A percentile compares a stretch with the other conserved stretches of the same genome.
Evolutionary conservation across 2,113 vertebrate genomes (phyloP).

Genomic region (Larimichthys polyactis): DNA sequence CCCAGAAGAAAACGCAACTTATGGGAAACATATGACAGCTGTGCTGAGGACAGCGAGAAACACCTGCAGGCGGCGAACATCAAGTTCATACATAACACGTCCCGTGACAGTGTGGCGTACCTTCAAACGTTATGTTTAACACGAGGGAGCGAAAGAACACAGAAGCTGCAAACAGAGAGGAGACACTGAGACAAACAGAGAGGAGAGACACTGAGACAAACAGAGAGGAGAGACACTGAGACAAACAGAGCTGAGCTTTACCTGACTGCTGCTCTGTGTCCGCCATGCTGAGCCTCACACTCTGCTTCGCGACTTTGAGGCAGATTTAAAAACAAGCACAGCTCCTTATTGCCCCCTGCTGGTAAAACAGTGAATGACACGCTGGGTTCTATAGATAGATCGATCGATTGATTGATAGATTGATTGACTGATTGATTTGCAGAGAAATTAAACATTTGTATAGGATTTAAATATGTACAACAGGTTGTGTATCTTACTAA

Average conservation of each 20-base stretch:
- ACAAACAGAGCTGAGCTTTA: slow-evolving; percentile 35
- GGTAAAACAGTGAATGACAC: background rate
- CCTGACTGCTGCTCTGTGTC: slow-evolving; percentile 71
- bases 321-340: background rate
- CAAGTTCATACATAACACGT: background rate
- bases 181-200: background rate
- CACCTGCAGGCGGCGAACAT: background rate
- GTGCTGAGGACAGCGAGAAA: background rate
- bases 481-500: background rate
- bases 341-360: slow-evolving; percentile 29
- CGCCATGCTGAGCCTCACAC: slow-evolving; percentile 63
- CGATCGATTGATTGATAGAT: too few species aligned
- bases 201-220: background rate
- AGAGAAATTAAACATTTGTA: too few species aligned
- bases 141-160: background rate
- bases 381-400: too few species aligned
- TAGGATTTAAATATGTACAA: too few species aligned
- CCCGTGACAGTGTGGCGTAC: background rate
- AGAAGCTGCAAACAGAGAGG: background rate
- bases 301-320: slow-evolving; percentile 52
- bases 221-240: background rate
- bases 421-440: too few species aligned
- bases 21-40: background rate
- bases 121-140: background rate
- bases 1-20: background rate